Base-by-base conservation (phyloP, 37 sponge, comb jelly and placozoan species). In the Diacarnus erythraeanus region DNA sequence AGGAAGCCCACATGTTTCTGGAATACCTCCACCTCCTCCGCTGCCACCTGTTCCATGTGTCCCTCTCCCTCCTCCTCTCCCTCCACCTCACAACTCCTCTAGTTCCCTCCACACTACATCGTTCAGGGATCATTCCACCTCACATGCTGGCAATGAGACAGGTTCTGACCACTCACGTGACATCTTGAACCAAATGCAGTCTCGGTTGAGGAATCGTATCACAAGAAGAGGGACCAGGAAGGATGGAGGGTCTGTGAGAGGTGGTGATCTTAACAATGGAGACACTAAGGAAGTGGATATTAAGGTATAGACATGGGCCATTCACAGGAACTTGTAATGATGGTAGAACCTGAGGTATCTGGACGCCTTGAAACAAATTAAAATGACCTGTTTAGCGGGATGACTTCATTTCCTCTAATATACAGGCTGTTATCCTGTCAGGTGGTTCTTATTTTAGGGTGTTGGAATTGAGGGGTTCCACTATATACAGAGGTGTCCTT, bases 141-240 rank as follows among this genome's bases (percentile, higher is more conserved):
- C 20, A 5, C n/a, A n/a, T n/a, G n/a, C n/a, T n/a, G n/a, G n/a
- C n/a, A n/a, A n/a, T n/a, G n/a, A n/a, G n/a, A 37, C 38, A 10
- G 26, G 56, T 0, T 29, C 30, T 4, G 57, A 59, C 64, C 67
- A 42, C 40, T 76, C 91, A 0, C 37, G 60, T 20, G 77, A 37
- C 61, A 57, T 80, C 17, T 76, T 90, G 0, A 75, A 78, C 63
- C 41, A 80, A 35, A 85, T 90, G 91, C 91, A 90, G 72, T 23
- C 54, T 20, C 71, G 91, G 15, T 65, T 90, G 71, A 64, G 91
- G 27, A 84, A 22, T 20, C 75, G 86, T 47, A 85, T 90, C 22
- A 85, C 54, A 80, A 84, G 61, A 60, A 70, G 41, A 31, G 65
- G n/a, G 3, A 65, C 43, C 21, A n/a, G n/a, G n/a, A n/a, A n/a